A percentile compares a stretch with the other conserved stretches of the same genome.
phyloP scores from a whole-genome alignment of 2,888 invertebrate genomes.

The Arctia plantaginis region DNA sequence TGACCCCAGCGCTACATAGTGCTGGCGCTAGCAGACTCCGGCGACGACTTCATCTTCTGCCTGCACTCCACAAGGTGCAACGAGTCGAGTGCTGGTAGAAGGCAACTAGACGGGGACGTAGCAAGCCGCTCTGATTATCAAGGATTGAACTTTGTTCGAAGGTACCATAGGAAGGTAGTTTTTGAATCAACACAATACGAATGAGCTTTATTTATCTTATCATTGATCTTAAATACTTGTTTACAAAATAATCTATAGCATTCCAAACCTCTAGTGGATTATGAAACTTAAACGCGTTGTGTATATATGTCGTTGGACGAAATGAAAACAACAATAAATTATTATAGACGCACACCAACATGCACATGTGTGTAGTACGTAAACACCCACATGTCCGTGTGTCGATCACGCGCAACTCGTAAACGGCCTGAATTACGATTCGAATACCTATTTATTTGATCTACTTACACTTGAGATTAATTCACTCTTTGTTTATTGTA shows the following conservation, averaged over 20 bases:
- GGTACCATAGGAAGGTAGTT: background rate
- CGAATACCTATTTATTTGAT: background rate
- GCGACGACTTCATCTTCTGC: background rate
- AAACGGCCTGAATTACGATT: slow-evolving; percentile 3
- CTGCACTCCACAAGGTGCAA: too few relatives aligned
- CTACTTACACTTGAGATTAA: slow-evolving; percentile 5
- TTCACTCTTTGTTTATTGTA: slow-evolving; percentile 10
- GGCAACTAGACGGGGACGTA: background rate
- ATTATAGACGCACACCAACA: background rate
- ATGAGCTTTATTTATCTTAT: background rate
- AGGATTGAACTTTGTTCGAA: background rate
- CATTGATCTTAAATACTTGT: background rate
- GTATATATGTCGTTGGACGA: background rate
- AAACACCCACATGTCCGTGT: background rate
- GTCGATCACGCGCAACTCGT: slow-evolving; percentile 10
- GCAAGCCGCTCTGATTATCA: background rate
- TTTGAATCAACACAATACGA: background rate
- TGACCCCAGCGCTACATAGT: too few relatives aligned
- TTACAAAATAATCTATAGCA: background rate
- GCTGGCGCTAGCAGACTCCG: too few relatives aligned
- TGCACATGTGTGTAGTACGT: background rate
- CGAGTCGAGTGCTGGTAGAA: background rate
- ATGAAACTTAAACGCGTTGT: background rate
- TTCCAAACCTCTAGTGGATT: background rate
- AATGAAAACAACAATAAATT: background rate